These are phyloP conservation scores for Macaria notata DNA, from an alignment of 2,888 invertebrate species.

Conservation along the genomic window DNA sequence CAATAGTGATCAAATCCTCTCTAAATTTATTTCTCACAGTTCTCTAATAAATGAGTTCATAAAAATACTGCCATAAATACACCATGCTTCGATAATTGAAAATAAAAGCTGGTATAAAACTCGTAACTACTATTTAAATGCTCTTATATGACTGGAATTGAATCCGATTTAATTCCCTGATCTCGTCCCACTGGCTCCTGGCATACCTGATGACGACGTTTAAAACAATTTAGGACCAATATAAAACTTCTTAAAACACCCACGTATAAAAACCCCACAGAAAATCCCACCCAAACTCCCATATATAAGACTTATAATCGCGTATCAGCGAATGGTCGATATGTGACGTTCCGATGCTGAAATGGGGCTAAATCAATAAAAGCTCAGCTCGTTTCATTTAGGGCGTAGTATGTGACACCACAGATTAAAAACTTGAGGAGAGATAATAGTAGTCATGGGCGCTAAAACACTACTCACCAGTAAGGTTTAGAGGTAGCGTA, in stretches of 20 bases:
- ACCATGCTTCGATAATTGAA: too few relatives aligned
- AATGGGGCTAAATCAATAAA: conserved; percentile 14
- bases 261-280: neutral
- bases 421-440: too few relatives aligned
- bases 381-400: conserved; percentile 9
- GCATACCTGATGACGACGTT: conserved; percentile 52
- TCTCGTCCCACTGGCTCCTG: conserved; percentile 33
- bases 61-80: too few relatives aligned
- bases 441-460: too few relatives aligned
- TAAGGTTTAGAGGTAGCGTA: too few relatives aligned
- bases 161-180: conserved; percentile 43
- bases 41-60: too few relatives aligned
- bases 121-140: too few relatives aligned
- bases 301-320: neutral
- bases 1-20: too few relatives aligned
- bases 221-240: conserved; percentile 45
- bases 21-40: too few relatives aligned
- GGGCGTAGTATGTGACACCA: conserved; percentile 5
- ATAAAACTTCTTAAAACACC: conserved; percentile 26
- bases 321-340: neutral
- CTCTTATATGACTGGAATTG: conserved; percentile 4
- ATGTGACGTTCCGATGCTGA: conserved; percentile 3
- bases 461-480: too few relatives aligned
- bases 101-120: too few relatives aligned
- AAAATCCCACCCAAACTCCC: neutral